Conservation (phyloP, 2,888 invertebrate genomes). For the Rotaria socialis region DNA sequence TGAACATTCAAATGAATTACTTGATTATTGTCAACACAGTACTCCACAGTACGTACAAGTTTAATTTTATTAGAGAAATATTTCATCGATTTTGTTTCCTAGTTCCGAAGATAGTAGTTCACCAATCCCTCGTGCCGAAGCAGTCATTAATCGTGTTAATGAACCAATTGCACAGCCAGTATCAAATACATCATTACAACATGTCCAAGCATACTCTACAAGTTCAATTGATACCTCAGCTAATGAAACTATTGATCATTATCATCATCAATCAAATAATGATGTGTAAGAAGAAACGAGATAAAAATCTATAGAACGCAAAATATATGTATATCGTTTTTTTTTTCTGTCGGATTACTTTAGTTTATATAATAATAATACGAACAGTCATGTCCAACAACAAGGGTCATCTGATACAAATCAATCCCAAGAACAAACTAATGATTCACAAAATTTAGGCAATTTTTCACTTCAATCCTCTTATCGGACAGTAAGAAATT, state of each 20-base stretch:
- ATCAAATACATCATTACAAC: slow-evolving; percentile 33
- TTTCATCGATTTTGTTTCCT: neutral
- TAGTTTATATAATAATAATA: slow-evolving; percentile 3
- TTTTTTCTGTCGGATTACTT: neutral
- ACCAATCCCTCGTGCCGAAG: slow-evolving; percentile 32
- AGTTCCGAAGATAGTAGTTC: slow-evolving; percentile 35
- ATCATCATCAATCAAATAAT: neutral
- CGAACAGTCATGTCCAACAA: slow-evolving; percentile 1
- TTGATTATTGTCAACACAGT: slow-evolving; percentile 10
- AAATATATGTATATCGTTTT: neutral
- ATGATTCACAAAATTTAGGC: slow-evolving; percentile 2
- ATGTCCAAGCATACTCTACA: neutral
- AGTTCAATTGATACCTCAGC: neutral
- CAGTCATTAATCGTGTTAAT: slow-evolving; percentile 17
- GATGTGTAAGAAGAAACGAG: neutral
- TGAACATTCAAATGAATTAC: slow-evolving; percentile 27
- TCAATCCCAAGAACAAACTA: neutral
- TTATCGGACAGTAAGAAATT: neutral
- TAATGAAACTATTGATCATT: neutral
- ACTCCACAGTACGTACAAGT: slow-evolving; percentile 2
- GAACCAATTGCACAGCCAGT: neutral
- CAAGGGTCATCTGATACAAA: neutral
- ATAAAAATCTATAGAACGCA: neutral
- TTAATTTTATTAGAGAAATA: too few relatives aligned
- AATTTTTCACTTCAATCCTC: neutral